Percentiles rank a stretch among this genome's conserved stretches.
These are phyloP conservation scores for Ornithoptera alexandrae DNA, from an alignment of 2,888 invertebrate genomes.

Conservation along the genomic window DNA sequence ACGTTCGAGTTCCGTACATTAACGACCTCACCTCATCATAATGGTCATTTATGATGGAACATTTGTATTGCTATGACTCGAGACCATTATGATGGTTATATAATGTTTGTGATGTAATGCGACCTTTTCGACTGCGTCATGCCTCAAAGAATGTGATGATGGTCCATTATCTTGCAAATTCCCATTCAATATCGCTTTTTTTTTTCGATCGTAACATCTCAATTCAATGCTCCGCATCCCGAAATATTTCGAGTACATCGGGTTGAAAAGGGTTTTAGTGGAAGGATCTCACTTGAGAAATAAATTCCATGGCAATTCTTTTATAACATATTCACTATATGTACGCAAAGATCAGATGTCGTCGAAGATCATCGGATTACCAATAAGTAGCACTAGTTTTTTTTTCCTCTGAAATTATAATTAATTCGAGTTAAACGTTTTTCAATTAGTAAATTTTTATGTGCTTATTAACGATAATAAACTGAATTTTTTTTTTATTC, in stretches of 20 bases:
- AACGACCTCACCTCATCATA: too few relatives aligned
- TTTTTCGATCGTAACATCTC: constrained; percentile 14
- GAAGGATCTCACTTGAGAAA: constrained; percentile 13
- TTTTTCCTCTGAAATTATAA: too few relatives aligned
- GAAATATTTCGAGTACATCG: constrained; percentile 18
- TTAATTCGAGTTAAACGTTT: too few relatives aligned
- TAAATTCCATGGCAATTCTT: neutral
- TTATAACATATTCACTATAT: constrained; percentile 3
- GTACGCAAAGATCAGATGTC: constrained; percentile 17
- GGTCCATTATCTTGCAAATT: constrained; percentile 7
- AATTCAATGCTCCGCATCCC: constrained; percentile 17
- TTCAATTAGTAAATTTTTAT: too few relatives aligned
- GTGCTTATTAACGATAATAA: too few relatives aligned
- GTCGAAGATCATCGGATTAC: constrained; percentile 1
- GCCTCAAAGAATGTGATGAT: constrained; percentile 1
- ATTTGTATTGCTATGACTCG: neutral
- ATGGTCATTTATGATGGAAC: too few relatives aligned
- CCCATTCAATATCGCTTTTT: constrained; percentile 10
- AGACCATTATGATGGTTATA: neutral
- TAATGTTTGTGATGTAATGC: neutral
- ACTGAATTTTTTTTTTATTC: too few relatives aligned
- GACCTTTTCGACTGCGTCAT: neutral
- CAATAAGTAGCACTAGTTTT: neutral
- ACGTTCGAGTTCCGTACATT: too few relatives aligned
- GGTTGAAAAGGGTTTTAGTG: constrained; percentile 19